Percentiles rank a stretch among this genome's conserved stretches.
These are phyloP conservation scores for Euthynnus affinis DNA, from an alignment of 2,797 vertebrate species.

Conservation along the genomic window DNA sequence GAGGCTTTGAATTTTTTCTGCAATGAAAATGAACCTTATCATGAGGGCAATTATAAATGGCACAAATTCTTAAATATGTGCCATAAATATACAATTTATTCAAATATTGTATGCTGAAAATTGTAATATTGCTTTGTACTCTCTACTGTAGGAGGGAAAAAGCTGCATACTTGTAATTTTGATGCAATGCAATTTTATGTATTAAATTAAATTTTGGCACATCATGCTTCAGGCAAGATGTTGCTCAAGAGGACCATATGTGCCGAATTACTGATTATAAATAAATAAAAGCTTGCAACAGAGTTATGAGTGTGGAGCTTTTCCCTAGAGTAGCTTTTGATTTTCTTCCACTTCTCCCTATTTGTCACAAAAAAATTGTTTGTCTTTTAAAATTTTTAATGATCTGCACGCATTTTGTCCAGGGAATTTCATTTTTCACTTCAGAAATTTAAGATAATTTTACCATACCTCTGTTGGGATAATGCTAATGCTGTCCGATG, in stretches of 20 bases:
- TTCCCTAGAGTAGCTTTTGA: background rate
- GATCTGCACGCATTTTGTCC: background rate
- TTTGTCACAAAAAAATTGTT: background rate
- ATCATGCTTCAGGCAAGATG: conserved; percentile 4
- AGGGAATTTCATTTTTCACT: background rate
- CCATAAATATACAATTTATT: background rate
- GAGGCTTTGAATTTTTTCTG: conserved; percentile 46
- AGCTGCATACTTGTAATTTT: background rate
- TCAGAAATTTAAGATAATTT: background rate
- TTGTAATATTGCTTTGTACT: background rate
- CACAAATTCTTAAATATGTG: background rate
- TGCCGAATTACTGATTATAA: background rate
- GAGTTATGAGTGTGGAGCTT: background rate
- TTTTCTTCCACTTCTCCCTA: background rate
- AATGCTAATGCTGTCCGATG: background rate
- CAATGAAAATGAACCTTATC: conserved; percentile 35
- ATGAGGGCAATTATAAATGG: background rate
- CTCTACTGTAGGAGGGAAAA: background rate
- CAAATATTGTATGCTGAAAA: background rate
- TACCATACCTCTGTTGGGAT: conserved; percentile 30
- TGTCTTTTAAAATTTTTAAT: background rate
- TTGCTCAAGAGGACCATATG: background rate
- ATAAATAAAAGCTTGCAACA: background rate
- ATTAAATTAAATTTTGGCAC: background rate
- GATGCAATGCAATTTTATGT: background rate